Evolutionary conservation across 2,797 vertebrate genomes (phyloP).

Genomic region (Tragelaphus eurycerus): DNA sequence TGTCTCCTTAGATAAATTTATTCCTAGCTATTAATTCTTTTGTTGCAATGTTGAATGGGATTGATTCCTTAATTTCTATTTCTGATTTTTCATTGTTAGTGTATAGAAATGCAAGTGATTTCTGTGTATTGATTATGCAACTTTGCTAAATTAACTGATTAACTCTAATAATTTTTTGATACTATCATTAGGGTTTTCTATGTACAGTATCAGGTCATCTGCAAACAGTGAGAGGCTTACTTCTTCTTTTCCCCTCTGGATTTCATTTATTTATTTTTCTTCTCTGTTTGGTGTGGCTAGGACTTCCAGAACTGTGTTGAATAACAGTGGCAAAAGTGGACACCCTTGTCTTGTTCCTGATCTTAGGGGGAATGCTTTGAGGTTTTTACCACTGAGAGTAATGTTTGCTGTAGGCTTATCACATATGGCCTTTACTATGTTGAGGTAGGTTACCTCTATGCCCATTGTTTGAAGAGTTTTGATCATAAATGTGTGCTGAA

Average conservation of each 20-base stretch:
- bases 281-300: too few relatives aligned
- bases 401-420: background rate
- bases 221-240: background rate
- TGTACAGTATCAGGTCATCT: background rate
- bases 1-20: background rate
- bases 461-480: too few relatives aligned
- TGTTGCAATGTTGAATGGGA: background rate
- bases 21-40: background rate
- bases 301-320: too few relatives aligned
- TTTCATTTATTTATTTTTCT: background rate
- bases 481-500: background rate
- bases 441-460: background rate
- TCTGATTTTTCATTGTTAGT: background rate
- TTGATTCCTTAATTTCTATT: background rate
- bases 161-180: background rate
- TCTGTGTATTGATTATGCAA: background rate
- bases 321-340: background rate
- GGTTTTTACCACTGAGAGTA: background rate
- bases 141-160: background rate
- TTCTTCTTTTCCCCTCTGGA: background rate
- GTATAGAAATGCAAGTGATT: background rate
- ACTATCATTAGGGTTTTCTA: background rate
- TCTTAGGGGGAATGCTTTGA: background rate
- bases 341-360: background rate
- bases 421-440: background rate